A percentile compares a stretch with the other conserved stretches of the same genome.
phyloP scores from a whole-genome alignment of 2,888 invertebrate species.

The Ecliptopera silaceata region DNA sequence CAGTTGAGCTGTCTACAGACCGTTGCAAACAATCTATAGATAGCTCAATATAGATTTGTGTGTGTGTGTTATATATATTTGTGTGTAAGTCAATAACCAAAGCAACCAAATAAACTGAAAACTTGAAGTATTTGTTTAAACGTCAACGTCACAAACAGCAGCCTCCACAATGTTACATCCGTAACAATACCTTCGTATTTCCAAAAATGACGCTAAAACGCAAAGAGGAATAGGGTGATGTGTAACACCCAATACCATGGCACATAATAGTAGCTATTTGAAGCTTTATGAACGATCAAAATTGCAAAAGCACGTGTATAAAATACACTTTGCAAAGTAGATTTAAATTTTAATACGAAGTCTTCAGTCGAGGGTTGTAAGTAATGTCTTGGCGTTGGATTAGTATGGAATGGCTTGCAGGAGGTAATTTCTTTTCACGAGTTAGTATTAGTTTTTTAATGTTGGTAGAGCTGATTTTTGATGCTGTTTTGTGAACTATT shows the following conservation, averaged over 20 bases:
- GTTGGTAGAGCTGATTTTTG: background rate
- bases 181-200: background rate
- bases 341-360: conserved; percentile 83
- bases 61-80: too few species aligned
- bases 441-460: conserved; percentile 4
- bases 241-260: conserved; percentile 79
- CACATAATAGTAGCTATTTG: conserved; percentile 78
- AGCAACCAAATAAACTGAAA: too few species aligned
- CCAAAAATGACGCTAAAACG: background rate
- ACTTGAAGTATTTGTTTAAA: too few species aligned
- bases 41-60: too few species aligned
- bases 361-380: conserved; percentile 79
- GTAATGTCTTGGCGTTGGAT: conserved; percentile 77
- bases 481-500: too few species aligned
- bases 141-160: too few species aligned
- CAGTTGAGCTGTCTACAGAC: too few species aligned
- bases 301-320: conserved; percentile 82
- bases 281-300: conserved; percentile 82
- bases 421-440: conserved; percentile 33
- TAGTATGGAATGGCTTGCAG: conserved; percentile 61
- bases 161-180: background rate
- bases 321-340: conserved; percentile 83
- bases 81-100: too few species aligned
- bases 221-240: conserved; percentile 63
- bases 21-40: too few species aligned